These are phyloP conservation scores for Pinctada fucata DNA, from an alignment of 2,888 invertebrate genomes.

Conservation along the genomic window DNA sequence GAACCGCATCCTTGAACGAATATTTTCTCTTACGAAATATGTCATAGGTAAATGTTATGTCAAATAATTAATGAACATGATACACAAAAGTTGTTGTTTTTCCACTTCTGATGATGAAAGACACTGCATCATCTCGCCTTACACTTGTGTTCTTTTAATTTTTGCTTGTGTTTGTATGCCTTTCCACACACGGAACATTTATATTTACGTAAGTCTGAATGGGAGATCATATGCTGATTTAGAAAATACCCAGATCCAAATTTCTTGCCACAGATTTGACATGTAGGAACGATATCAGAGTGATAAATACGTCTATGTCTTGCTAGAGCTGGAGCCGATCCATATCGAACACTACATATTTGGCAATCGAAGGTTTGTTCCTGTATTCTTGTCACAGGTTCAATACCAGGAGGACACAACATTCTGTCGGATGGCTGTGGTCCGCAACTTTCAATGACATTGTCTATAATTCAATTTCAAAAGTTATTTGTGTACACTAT, in stretches of 20 bases:
- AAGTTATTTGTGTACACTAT: too few relatives aligned
- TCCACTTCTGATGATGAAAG: too few relatives aligned
- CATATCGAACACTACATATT: conserved; percentile 5
- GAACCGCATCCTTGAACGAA: too few relatives aligned
- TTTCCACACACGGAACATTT: conserved; percentile 12
- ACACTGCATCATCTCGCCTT: neutral
- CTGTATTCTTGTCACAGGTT: too few relatives aligned
- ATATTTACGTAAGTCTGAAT: conserved; percentile 3
- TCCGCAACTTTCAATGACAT: too few relatives aligned
- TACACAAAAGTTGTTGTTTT: too few relatives aligned
- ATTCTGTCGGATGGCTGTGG: too few relatives aligned
- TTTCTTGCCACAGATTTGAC: neutral
- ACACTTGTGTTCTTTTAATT: conserved; percentile 14
- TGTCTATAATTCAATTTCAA: too few relatives aligned
- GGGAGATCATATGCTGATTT: neutral
- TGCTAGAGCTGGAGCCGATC: neutral
- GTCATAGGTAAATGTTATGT: too few relatives aligned
- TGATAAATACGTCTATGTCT: neutral
- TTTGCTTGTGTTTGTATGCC: conserved; percentile 10
- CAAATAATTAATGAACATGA: too few relatives aligned
- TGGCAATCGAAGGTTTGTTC: neutral
- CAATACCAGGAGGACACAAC: too few relatives aligned
- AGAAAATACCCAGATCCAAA: neutral
- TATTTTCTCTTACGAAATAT: too few relatives aligned
- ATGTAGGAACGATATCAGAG: neutral